Evolutionary conservation across 2,888 invertebrate genomes (phyloP).

Genomic region (Ryuthela nishihirai): DNA sequence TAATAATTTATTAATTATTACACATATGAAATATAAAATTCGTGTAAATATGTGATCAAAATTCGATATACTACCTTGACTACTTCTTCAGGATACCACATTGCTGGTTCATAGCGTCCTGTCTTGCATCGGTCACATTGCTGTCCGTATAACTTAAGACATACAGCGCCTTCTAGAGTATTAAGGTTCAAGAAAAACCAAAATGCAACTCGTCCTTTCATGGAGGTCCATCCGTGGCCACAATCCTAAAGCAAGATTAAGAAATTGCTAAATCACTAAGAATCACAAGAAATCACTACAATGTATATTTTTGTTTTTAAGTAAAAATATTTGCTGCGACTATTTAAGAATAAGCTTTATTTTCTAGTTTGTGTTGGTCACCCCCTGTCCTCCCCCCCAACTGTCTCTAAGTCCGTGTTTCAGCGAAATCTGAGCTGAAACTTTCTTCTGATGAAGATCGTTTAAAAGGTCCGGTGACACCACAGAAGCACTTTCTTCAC

Average conservation of each 20-base stretch:
- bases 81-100: constrained; percentile 56
- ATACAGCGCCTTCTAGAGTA: constrained; percentile 47
- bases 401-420: no score
- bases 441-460: no score
- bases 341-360: background rate
- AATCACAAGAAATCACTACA: background rate
- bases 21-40: no score
- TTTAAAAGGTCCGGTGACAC: no score
- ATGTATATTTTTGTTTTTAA: no score
- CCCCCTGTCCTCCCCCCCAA: no score
- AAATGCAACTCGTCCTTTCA: constrained; percentile 54
- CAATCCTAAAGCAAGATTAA: constrained; percentile 47
- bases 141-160: constrained; percentile 54
- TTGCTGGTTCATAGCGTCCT: constrained; percentile 52
- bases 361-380: no score
- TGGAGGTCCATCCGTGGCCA: constrained; percentile 55
- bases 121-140: constrained; percentile 52
- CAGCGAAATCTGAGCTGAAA: no score
- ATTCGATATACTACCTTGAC: no score
- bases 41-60: no score
- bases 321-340: background rate
- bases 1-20: no score
- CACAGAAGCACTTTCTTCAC: no score
- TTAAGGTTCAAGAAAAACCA: constrained; percentile 47
- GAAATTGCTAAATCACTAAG: background rate